phyloP scores from a whole-genome alignment of 2,113 vertebrate genomes.

The Neomonachus schauinslandi region DNA sequence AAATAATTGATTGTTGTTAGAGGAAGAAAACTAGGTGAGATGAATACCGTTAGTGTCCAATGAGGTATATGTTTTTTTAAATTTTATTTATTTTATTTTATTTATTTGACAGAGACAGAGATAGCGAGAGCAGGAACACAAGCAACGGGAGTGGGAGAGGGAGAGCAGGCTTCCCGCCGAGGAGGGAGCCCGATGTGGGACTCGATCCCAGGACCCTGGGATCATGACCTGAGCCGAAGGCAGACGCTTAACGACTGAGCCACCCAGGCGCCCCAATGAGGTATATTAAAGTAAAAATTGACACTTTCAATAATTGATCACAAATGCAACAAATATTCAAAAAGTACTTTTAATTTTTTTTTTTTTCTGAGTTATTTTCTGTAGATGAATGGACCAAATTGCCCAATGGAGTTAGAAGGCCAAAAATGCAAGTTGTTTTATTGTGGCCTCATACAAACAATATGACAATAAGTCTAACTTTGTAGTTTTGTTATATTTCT shows the following conservation, averaged over 20 bases:
- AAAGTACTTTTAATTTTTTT: neutral
- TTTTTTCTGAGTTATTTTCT: neutral
- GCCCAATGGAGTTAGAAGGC: neutral
- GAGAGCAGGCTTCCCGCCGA: too few species aligned
- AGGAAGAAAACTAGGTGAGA: neutral
- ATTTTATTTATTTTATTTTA: too few species aligned
- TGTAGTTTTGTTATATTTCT: neutral
- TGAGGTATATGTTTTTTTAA: too few species aligned
- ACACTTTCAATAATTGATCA: neutral
- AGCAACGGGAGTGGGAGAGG: too few species aligned
- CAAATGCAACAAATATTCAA: neutral
- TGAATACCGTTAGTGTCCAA: neutral
- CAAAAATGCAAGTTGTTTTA: slow-evolving; percentile 1
- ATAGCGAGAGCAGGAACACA: too few species aligned
- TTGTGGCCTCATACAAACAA: neutral
- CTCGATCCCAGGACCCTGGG: too few species aligned
- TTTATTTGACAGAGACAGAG: too few species aligned
- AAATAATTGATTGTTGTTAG: neutral
- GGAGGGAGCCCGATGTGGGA: too few species aligned
- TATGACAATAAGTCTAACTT: neutral
- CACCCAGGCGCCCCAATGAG: neutral
- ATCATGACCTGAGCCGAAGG: too few species aligned
- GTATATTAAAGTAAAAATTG: neutral
- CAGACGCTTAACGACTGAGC: too few species aligned
- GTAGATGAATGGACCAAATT: neutral